A percentile compares a stretch with the other conserved stretches of the same genome.
These are phyloP conservation scores for Panagrolaimus sp. DNA, from an alignment of 1,140 invertebrate genomes.

Conservation along the genomic window DNA sequence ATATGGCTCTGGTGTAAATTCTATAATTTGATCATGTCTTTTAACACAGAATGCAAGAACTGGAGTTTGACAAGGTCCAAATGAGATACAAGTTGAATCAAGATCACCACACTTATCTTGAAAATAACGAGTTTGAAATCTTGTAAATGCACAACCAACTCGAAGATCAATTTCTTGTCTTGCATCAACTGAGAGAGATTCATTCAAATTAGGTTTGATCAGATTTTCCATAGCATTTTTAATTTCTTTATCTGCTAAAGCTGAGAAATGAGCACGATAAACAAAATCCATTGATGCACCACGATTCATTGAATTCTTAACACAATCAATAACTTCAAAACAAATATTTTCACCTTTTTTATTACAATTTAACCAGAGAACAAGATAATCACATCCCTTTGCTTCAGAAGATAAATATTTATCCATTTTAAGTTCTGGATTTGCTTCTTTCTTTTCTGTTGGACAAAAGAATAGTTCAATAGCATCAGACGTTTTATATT, in stretches of 20 bases:
- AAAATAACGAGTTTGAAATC: slow-evolving; percentile 93
- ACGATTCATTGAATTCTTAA: slow-evolving; percentile 57
- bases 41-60: slow-evolving; percentile 98
- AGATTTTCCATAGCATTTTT: slow-evolving; percentile 84
- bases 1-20: slow-evolving; percentile 93
- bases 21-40: slow-evolving; percentile 93
- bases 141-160: slow-evolving; percentile 96
- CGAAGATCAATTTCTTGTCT: slow-evolving; percentile 91
- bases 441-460: slow-evolving; percentile 92
- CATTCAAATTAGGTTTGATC: slow-evolving; percentile 86
- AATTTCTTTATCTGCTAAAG: slow-evolving; percentile 95
- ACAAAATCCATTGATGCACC: slow-evolving; percentile 52
- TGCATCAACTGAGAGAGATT: slow-evolving; percentile 91
- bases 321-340: slow-evolving; percentile 60
- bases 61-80: slow-evolving; percentile 98
- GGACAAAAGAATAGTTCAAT: slow-evolving; percentile 83
- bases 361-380: slow-evolving; percentile 98
- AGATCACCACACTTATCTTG: slow-evolving; percentile 70
- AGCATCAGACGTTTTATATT: slow-evolving; percentile 96
- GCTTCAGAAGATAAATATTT: slow-evolving; percentile 61
- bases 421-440: slow-evolving; percentile 79
- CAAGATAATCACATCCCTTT: slow-evolving; percentile 76
- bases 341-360: slow-evolving; percentile 99
- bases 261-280: slow-evolving; percentile 78
- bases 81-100: slow-evolving; percentile 92